Conservation (phyloP, 2,797 vertebrate species). For the Sebastes itinus region DNA sequence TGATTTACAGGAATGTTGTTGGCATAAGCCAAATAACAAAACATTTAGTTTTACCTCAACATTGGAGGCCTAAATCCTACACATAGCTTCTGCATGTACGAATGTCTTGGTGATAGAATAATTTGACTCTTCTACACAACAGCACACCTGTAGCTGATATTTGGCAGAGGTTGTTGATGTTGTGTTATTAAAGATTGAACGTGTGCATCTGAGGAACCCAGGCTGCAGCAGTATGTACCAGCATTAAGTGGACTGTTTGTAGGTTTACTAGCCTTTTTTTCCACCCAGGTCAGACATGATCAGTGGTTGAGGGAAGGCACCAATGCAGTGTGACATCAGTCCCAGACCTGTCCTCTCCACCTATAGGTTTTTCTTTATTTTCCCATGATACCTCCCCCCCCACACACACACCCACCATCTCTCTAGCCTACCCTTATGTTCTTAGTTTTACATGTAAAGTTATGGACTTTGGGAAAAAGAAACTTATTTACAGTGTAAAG, state of each 20-base stretch:
- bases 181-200: neutral
- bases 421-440: conserved; percentile 36
- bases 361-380: conserved; percentile 14
- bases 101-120: neutral
- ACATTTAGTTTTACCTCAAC: neutral
- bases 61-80: neutral
- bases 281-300: neutral
- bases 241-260: neutral
- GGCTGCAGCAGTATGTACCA: neutral
- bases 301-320: neutral
- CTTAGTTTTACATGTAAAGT: conserved; percentile 76
- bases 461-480: conserved; percentile 76
- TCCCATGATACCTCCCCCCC: neutral
- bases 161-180: conserved; percentile 10
- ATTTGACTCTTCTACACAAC: neutral
- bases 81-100: conserved; percentile 1
- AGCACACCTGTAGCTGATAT: conserved; percentile 26
- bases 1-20: conserved; percentile 9
- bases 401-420: conserved; percentile 12
- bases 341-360: neutral
- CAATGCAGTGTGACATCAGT: conserved; percentile 30
- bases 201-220: conserved; percentile 33
- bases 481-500: conserved; percentile 88
- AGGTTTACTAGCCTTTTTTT: neutral
- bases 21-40: neutral